These are phyloP conservation scores for Synanthedon formicaeformis DNA, from an alignment of 2,888 invertebrate species.

Conservation along the genomic window DNA sequence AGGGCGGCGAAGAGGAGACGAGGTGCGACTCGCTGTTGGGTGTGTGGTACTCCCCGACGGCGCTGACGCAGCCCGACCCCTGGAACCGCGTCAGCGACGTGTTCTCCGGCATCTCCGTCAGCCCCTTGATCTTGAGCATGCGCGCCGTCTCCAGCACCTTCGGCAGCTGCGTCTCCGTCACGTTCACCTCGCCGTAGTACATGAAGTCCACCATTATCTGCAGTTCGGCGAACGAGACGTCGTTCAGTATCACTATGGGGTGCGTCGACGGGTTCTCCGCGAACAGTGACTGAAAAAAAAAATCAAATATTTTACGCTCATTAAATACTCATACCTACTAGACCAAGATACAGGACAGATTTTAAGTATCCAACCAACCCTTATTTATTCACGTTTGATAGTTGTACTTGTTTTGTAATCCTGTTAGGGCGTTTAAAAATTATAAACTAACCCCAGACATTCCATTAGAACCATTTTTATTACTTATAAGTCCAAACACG, in stretches of 20 bases:
- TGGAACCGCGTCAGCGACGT: constrained; percentile 80
- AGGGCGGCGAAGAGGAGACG: neutral
- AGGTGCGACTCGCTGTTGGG: neutral
- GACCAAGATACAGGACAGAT: too few relatives aligned
- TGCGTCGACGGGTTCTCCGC: constrained; percentile 89
- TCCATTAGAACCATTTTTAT: too few relatives aligned
- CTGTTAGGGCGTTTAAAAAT: too few relatives aligned
- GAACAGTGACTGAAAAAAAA: constrained; percentile 77
- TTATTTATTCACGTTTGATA: too few relatives aligned
- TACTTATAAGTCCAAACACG: too few relatives aligned
- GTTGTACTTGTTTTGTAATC: too few relatives aligned
- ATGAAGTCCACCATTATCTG: constrained; percentile 92
- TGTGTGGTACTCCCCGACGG: constrained; percentile 32
- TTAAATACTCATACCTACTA: neutral
- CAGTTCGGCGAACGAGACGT: constrained; percentile 86
- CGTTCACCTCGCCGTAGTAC: constrained; percentile 93
- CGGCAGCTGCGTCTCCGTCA: constrained; percentile 88
- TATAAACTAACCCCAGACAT: too few relatives aligned
- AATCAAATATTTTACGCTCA: neutral
- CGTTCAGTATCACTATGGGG: constrained; percentile 90
- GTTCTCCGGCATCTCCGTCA: constrained; percentile 87
- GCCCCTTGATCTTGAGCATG: constrained; percentile 87
- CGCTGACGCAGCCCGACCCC: constrained; percentile 73
- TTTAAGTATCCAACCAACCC: too few relatives aligned
- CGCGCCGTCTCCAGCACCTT: constrained; percentile 85